Conservation (phyloP, 2,113 vertebrate species). For the Eretmochelys imbricata region DNA sequence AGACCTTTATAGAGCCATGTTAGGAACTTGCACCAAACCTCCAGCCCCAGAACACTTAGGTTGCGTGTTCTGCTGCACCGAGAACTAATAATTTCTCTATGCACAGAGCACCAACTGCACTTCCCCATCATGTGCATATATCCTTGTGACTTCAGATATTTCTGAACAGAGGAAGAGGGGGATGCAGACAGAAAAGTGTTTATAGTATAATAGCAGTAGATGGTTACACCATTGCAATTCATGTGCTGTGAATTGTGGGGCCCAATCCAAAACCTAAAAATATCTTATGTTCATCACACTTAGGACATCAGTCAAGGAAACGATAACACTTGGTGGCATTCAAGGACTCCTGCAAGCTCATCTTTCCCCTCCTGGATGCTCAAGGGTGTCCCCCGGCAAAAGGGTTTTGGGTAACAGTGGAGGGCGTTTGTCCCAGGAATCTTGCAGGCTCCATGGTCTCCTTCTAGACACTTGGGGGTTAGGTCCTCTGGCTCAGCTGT, state of each 20-base stretch:
- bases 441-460: neutral
- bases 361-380: neutral
- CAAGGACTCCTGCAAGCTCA: neutral
- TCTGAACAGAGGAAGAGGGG: neutral
- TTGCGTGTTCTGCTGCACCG: neutral
- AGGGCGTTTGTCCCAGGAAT: neutral
- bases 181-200: neutral
- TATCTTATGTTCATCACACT: neutral
- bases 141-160: neutral
- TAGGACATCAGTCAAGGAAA: neutral
- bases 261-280: neutral
- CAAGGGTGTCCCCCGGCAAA: neutral
- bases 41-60: neutral
- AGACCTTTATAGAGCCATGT: neutral
- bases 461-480: neutral
- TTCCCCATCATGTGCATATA: neutral
- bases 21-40: neutral
- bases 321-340: neutral
- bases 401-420: neutral
- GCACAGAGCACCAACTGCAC: neutral
- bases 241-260: neutral
- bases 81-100: neutral
- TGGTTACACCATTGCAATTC: neutral
- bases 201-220: neutral
- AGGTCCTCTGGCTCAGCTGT: neutral